Evolutionary conservation across 2,888 invertebrate genomes (phyloP), one percentile per base, ranked within the genome.

Genomic region (Drosophila pullipes): DNA sequence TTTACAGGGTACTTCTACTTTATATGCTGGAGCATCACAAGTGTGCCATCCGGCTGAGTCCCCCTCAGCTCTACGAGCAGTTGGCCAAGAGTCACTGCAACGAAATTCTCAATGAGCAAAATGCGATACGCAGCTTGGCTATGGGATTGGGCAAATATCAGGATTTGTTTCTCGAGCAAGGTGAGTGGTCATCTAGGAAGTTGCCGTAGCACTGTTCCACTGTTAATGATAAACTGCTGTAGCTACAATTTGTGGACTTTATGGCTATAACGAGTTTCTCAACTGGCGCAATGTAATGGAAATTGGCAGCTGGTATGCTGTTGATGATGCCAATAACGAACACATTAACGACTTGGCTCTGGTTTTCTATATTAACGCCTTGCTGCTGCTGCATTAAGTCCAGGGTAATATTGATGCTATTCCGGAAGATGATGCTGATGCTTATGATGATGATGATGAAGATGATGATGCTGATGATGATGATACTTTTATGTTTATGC

Each of bases 161-260:
- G 50, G 92, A 93, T 79, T 89, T 93, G 39, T 93, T 91, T 82
- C 80, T 93, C 69, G 93, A 93, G 69, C 92, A 93, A 79, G 90
- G 92, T 93, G 66, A 39, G 39, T 33, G 9, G 22, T n/a, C 13
- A 30, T 13, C 28, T 25, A 41, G 22, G 11, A 60, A 47, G 31
- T 41, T 41, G 39, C n/a, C 35, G 9, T 35, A 4, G n/a, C 30
- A 37, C 13, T 33, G 31, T 33, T 53, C 54, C 35, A 37, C 16
- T 54, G 11, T 31, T 31, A 57, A 70, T 35, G 50, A 52, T 52
- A 18, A 57, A 69, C 39, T 35, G 18, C 77, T 80, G 28, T 78
- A 92, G 92, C 83, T 57, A 85, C 90, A 57, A 81, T 92, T 61
- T 92, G 92, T 69, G 91, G 92, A 52, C 85, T 92, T 5, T 86